Conservation (phyloP, 2,113 vertebrate species). For the Ptyas mucosa region DNA sequence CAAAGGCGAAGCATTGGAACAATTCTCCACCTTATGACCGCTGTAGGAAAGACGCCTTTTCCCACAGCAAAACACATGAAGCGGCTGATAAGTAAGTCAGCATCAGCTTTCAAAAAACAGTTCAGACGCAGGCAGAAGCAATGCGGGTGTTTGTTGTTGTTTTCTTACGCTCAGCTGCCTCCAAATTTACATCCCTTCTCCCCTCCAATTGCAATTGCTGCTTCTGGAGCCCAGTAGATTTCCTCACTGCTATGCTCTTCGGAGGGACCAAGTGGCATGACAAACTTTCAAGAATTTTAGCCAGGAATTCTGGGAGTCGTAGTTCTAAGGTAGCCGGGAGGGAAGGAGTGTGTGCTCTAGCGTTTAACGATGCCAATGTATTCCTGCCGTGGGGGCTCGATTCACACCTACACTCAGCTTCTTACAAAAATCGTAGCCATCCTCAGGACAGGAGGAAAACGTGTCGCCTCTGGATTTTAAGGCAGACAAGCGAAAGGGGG, state of each 20-base stretch:
- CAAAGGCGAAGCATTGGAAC: neutral
- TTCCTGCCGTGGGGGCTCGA: neutral
- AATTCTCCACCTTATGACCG: neutral
- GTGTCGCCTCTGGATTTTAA: neutral
- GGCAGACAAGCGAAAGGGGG: neutral
- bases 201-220: neutral
- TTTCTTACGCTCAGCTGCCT: neutral
- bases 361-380: neutral
- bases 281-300: neutral
- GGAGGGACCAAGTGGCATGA: neutral
- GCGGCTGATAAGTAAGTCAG: neutral
- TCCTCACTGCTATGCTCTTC: neutral
- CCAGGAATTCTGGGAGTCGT: neutral
- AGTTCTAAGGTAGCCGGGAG: neutral
- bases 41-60: neutral
- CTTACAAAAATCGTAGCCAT: neutral
- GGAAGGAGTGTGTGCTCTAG: neutral
- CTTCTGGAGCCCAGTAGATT: neutral
- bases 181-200: neutral
- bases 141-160: neutral
- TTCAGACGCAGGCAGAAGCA: neutral
- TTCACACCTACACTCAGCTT: neutral
- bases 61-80: neutral
- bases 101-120: neutral
- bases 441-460: neutral